These are phyloP conservation scores for Platycnemis pennipes DNA, from an alignment of 2,888 invertebrate species.

Conservation along the genomic window DNA sequence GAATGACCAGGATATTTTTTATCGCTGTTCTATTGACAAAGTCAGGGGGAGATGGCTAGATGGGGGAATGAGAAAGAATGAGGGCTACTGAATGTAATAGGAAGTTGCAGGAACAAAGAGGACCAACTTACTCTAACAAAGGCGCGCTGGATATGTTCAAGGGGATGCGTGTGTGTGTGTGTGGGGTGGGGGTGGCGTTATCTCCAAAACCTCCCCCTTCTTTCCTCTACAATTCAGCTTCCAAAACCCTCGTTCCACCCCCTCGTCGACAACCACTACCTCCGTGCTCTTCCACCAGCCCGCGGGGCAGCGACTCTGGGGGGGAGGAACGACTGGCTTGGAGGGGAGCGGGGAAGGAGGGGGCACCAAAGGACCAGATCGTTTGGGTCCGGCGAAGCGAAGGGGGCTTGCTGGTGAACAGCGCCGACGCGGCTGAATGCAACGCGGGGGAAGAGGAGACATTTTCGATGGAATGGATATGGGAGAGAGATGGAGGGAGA, in stretches of 20 bases:
- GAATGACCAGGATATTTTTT: not conserved
- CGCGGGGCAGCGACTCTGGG: not conserved
- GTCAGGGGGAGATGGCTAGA: not conserved
- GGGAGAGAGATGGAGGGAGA: not conserved
- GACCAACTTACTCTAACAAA: not conserved
- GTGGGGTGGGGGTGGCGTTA: not conserved
- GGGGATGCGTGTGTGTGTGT: not conserved
- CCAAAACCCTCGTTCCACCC: not conserved
- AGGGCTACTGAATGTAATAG: constrained; percentile 3
- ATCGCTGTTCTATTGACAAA: not conserved
- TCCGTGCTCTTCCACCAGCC: not conserved
- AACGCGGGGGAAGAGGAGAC: not conserved
- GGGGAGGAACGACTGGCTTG: not conserved
- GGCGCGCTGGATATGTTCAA: not conserved
- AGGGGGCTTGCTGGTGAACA: not conserved
- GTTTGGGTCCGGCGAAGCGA: not conserved
- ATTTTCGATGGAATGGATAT: not conserved
- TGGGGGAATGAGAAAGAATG: not conserved
- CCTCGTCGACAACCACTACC: not conserved
- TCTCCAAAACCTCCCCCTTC: not conserved
- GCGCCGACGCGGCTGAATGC: not conserved
- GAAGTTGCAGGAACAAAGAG: not conserved
- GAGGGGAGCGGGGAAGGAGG: not conserved
- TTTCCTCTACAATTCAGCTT: not conserved
- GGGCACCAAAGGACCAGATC: no score